Evolutionary conservation across 64 coral and sea anemone genomes (phyloP), one percentile per base, ranked within the genome.

Genomic region (Dendrophyllia cribrosa): DNA sequence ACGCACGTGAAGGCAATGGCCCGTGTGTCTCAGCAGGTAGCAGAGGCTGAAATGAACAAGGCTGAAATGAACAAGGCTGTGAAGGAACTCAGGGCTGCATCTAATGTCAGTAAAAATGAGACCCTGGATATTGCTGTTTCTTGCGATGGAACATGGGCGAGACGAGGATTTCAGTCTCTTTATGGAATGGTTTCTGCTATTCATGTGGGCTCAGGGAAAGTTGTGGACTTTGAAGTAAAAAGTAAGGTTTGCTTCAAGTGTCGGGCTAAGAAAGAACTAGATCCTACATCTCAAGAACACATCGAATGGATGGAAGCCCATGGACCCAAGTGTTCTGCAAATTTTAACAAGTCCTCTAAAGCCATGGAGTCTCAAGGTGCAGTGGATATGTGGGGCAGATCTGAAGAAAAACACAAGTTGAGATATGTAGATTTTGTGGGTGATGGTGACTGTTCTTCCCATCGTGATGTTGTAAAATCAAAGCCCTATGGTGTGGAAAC

Each of bases 171-270:
- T 48, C 78, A 91, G 26, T 85, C 89, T 21, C 48, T 85, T 9
- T 91, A 91, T 84, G 89, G 78, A 60, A 91, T 91, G 78, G 67
- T 72, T 21, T 85, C 89, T 4, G 89, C 79, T 0, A 91, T 91
- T 21, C 64, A 84, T 84, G 89, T 85, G 7, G 77, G 83, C 84
- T 69, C 9, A 72, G 79, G 78, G 17, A 91, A 91, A 66, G 46
- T 84, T 61, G 15, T 91, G 34, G 78, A 84, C 34, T 91, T 49
- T 73, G 89, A 74, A 84, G 22, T 64, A 1, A 84, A 85, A 20
- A 58, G 78, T 43, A 85, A 91, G n/a, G 89, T 91, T 19, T 91
- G 78, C 51, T 91, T 58, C 68, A 91, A 91, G 59, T 85, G 89
- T 22, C 68, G 89, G 22, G 89, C 78, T 6, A 91, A 61, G 68